Base-by-base conservation (phyloP, 2,888 invertebrate genomes). In the Embidobia sp. region DNA sequence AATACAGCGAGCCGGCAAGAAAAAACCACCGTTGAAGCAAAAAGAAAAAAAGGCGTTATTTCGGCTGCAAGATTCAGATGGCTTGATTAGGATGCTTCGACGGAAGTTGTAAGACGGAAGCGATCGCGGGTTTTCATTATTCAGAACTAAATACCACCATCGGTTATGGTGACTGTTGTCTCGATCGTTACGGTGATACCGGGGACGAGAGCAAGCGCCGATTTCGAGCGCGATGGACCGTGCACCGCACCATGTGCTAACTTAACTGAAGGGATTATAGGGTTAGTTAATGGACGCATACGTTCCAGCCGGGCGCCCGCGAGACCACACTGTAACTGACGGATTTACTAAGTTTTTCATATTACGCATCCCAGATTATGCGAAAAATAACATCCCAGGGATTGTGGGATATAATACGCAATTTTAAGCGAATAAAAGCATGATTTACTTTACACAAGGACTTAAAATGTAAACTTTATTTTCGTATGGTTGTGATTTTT, bases 211-310 rank as follows among this genome's bases (percentile, higher is more conserved):
- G 42, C 33, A 33, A 66, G 49, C 44, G n/a, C 73, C 73, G 59
- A 78, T 77, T 79, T 78, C 40, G 53, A 40, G n/a, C n/a, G n/a
- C n/a, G 84, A 81, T 84, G 81, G 84, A 84, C 83, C 81, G 79
- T 74, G 81, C 73, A 80, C 81, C 81, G 80, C 81, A 87, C 87
- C 88, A 88, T 88, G 87, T 88, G 88, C 86, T 87, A 86, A 87
- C 88, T 87, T 87, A 87, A 86, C 87, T 82, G 85, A 84, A 85
- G 86, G 85, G 87, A 87, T 88, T 88, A 88, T 84, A 81, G 84
- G 88, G 85, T 87, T 87, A 87, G 88, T 86, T 88, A 88, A 88
- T 88, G 87, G 87, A 88, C 83, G 59, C 51, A 59, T 35, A 51
- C 57, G 64, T 37, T 51, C 15, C 11, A 29, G 72, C 61, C 59